Evolutionary conservation across 2,797 vertebrate species (phyloP).

Genomic region (Enteromius anoplus): DNA sequence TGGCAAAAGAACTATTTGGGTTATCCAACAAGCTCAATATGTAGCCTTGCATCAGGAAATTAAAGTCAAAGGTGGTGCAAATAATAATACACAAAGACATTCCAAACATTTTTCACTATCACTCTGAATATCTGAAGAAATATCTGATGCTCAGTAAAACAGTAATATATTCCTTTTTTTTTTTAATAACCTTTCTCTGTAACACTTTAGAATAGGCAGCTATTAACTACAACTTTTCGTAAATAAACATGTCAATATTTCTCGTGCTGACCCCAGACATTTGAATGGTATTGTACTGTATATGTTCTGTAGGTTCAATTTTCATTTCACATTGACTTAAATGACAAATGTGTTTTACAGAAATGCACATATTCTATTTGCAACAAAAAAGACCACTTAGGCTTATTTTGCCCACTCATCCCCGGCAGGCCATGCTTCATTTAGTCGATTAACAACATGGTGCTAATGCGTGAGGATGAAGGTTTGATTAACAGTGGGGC

Average conservation of each 20-base stretch:
- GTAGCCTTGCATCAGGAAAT: not conserved
- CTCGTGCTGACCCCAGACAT: too few relatives aligned
- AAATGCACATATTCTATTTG: conserved; percentile 2
- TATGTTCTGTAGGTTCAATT: not conserved
- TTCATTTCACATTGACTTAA: not conserved
- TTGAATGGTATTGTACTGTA: too few relatives aligned
- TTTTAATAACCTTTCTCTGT: not conserved
- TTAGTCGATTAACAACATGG: conserved; percentile 17
- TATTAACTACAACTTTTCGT: too few relatives aligned
- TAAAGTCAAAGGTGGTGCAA: not conserved
- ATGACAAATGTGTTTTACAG: not conserved
- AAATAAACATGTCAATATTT: too few relatives aligned
- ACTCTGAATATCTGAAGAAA: not conserved
- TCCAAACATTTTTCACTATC: not conserved
- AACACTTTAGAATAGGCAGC: too few relatives aligned
- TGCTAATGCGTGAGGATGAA: not conserved
- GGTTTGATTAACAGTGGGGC: conserved; percentile 38
- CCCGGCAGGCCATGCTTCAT: not conserved
- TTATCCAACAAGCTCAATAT: not conserved
- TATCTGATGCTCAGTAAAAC: not conserved
- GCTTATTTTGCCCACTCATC: not conserved
- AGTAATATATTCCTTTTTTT: not conserved
- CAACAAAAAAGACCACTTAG: conserved; percentile 13
- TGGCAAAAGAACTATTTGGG: not conserved
- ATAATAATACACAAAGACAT: not conserved